phyloP scores from a whole-genome alignment of 1,140 invertebrate species.

The Leptinotarsa undecemlineata region DNA sequence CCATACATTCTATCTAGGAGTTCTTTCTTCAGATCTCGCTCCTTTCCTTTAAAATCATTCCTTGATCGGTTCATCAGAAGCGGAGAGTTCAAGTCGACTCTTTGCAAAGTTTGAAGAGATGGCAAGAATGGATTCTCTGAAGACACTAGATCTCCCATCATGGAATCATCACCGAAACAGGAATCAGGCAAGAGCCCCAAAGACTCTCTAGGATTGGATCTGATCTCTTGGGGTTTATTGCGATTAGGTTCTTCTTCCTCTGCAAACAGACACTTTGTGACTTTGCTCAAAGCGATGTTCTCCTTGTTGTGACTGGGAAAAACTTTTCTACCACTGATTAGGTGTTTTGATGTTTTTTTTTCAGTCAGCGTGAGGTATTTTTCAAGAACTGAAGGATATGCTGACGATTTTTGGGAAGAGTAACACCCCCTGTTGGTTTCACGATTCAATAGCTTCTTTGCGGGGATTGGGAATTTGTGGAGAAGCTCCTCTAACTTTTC shows the following conservation, averaged over 20 bases:
- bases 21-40: not conserved
- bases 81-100: not conserved
- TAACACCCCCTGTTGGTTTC: not conserved
- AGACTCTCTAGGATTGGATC: constrained; percentile 24
- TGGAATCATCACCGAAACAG: not conserved
- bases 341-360: constrained; percentile 13
- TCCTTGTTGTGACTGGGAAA: constrained; percentile 15
- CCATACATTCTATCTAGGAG: constrained; percentile 10
- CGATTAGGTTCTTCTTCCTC: not conserved
- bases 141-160: not conserved
- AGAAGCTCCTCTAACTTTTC: constrained; percentile 30
- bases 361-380: constrained; percentile 10
- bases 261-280: constrained; percentile 4
- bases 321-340: not conserved
- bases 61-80: not conserved
- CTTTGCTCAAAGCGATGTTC: constrained; percentile 9
- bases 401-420: not conserved
- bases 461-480: not conserved
- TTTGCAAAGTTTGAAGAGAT: not conserved
- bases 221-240: constrained; percentile 16
- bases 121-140: not conserved
- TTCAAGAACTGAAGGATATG: constrained; percentile 8
- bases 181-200: not conserved
- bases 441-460: not conserved
- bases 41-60: constrained; percentile 2